Base-by-base conservation (phyloP, 2,888 invertebrate genomes). In the Ecliptopera silaceata region DNA sequence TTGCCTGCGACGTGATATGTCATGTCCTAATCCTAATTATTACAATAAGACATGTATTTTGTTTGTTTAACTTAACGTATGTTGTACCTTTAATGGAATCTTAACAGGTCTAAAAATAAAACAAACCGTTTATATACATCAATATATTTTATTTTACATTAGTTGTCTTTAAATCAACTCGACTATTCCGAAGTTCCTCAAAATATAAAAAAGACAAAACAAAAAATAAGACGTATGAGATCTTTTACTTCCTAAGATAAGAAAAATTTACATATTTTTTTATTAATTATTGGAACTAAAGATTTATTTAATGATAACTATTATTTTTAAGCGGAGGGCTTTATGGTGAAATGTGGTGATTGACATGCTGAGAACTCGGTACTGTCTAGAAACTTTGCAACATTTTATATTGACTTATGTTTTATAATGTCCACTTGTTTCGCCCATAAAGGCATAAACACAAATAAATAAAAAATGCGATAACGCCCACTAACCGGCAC, bases 101-200 rank as follows among this genome's bases (percentile, higher is more conserved):
- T 42, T 53, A 55, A 44, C 54, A 58, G 58, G 46, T 53, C 11
- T 50, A 50, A 29, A 83, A 86, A 88, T 82, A 72, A 76, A 68
- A 65, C 59, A 69, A 66, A 60, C 56, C 60, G 63, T 64, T 48
- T 89, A 89, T 89, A 88, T 91, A 91, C 91, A 91, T 91, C 90
- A 89, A 91, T 91, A 90, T 90, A 88, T 88, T 90, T 89, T 90
- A 90, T 88, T 90, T 90, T 91, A 90, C 90, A 90, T 86, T 88
- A 86, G 88, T 90, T 90, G 90, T 90, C 90, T 91, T 91, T 89
- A 89, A 89, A 88, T 89, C 90, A 88, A 90, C 88, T 89, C 88
- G 86, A 88, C 88, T 88, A 84, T 83, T 86, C 85, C 84, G 84
- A 85, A 86, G 87, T 88, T 90, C 85, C 83, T 91, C 91, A 89